These are phyloP conservation scores for Martes martes DNA, from an alignment of 2,113 vertebrate species.

Conservation along the genomic window DNA sequence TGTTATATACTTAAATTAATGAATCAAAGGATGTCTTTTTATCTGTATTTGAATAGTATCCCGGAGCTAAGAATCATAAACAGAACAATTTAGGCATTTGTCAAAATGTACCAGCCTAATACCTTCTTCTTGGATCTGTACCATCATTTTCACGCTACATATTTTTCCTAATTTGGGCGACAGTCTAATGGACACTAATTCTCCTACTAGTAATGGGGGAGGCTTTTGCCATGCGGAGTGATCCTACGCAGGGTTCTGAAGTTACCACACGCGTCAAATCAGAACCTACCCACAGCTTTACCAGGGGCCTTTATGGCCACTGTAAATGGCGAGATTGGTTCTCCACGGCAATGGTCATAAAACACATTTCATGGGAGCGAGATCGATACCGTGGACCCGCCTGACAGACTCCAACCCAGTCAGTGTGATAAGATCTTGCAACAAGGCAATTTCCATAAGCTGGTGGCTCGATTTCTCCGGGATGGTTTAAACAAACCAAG, in stretches of 20 bases:
- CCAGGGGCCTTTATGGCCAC: neutral
- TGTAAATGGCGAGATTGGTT: neutral
- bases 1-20: constrained; percentile 70
- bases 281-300: neutral
- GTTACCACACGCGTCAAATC: constrained; percentile 55
- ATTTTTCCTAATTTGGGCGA: constrained; percentile 69
- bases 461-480: neutral
- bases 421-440: neutral
- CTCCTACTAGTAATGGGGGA: constrained; percentile 66
- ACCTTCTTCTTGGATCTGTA: constrained; percentile 52
- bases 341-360: neutral
- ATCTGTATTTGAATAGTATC: constrained; percentile 63
- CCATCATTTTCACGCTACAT: constrained; percentile 66
- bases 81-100: constrained; percentile 69
- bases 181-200: constrained; percentile 76
- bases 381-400: neutral
- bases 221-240: constrained; percentile 36
- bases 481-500: neutral
- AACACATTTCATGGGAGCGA: neutral
- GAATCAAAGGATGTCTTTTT: constrained; percentile 69
- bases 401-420: neutral
- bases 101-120: constrained; percentile 64
- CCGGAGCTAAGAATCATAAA: constrained; percentile 74
- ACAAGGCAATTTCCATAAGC: neutral
- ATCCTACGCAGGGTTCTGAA: constrained; percentile 68